Conservation (phyloP, 1,140 invertebrate genomes). For the Sycophaga agraensis region DNA sequence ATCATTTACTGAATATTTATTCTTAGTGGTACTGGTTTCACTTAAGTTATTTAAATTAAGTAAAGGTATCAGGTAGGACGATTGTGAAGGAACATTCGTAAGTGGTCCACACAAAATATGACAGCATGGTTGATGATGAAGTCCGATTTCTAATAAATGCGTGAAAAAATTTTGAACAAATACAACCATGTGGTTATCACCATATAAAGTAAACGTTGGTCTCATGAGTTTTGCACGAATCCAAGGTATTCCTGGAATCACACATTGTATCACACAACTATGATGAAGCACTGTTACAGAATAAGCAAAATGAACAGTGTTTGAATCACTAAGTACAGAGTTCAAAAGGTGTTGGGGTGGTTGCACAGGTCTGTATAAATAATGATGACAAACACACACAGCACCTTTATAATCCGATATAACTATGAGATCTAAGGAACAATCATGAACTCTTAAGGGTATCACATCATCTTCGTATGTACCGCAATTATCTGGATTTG, state of each 20-base stretch:
- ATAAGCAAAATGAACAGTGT: conserved; percentile 79
- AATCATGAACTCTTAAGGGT: conserved; percentile 76
- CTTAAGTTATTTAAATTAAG: conserved; percentile 40
- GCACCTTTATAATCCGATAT: conserved; percentile 72
- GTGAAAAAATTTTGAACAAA: conserved; percentile 76
- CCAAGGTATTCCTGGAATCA: conserved; percentile 78
- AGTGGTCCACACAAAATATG: conserved; percentile 70
- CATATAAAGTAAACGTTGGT: conserved; percentile 74
- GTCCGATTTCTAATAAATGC: conserved; percentile 77
- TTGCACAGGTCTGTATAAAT: conserved; percentile 74
- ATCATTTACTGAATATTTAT: conserved; percentile 29
- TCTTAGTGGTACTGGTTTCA: conserved; percentile 22
- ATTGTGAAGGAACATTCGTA: conserved; percentile 57
- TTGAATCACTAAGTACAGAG: conserved; percentile 58
- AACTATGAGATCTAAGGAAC: conserved; percentile 77
- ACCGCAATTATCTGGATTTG: conserved; percentile 62
- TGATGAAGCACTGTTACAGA: conserved; percentile 79
- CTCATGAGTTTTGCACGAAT: conserved; percentile 69
- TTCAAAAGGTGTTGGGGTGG: conserved; percentile 62
- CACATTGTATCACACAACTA: conserved; percentile 78
- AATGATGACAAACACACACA: conserved; percentile 82
- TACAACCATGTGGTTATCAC: conserved; percentile 74
- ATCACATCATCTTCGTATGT: conserved; percentile 78
- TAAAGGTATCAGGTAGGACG: conserved; percentile 67
- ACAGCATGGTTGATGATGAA: conserved; percentile 77